Evolutionary conservation across 2,113 vertebrate genomes (phyloP), one percentile per base, ranked within the genome.

Genomic region (Oceanodroma tethys): DNA sequence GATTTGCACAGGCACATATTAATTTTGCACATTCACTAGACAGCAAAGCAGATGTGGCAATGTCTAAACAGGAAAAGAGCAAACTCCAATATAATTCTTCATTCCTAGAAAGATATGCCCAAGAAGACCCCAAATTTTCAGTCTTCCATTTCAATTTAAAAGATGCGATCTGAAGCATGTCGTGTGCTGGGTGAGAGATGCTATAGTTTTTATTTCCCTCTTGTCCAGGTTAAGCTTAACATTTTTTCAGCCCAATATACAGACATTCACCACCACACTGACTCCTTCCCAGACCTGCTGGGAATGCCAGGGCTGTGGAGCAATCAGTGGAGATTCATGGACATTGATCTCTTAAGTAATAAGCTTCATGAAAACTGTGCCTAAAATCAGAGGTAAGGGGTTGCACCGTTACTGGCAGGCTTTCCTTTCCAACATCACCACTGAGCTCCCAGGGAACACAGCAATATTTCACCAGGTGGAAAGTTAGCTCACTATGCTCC

Each of bases 11-110:
- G n/a, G 30, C 76, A 66, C n/a, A 38, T 62, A 9, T n/a, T 67
- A 30, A 0, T 74, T 40, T 52, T 42, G 22, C 59, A 25, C 1
- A 0, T 14, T 78, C 42, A 7, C 52, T 16, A 4, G 4, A 1
- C 40, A 55, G 56, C 55, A 86, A 34, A 74, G 56, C 65, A 80
- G 53, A 48, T 0, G 0, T 17, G 48, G n/a, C 68, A 59, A 36
- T n/a, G 15, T 30, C 48, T 81, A 34, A 55, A n/a, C 3, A 81
- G 30, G 38, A 91, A 78, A 67, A 56, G 18, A 52, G 10, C 11
- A n/a, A 48, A 52, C 36, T 60, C 40, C 81, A 68, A 25, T 0
- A 42, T 30, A 81, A 85, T n/a, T 29, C 7, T 40, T 50, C 59
- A 45, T 36, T 36, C 50, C 34, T 1, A 3, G 23, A 85, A 85